Evolutionary conservation across 2,797 vertebrate species (phyloP).

Genomic region (Diplodus puntazzo): DNA sequence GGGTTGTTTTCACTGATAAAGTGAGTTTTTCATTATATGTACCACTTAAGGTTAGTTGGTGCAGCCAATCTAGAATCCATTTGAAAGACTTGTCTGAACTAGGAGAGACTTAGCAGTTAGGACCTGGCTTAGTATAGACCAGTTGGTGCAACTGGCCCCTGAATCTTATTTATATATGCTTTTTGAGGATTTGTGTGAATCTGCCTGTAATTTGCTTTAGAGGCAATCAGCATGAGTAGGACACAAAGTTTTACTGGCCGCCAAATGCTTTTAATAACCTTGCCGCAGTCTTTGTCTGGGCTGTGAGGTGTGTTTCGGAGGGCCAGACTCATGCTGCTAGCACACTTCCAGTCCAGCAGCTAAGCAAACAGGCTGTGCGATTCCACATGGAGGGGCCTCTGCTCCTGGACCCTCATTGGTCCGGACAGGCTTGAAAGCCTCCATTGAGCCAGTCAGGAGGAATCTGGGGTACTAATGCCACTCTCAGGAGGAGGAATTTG

Average conservation of each 20-base stretch:
- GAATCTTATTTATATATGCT: background rate
- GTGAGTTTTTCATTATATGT: no score
- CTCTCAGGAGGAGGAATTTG: conserved; percentile 80
- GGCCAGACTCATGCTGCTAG: conserved; percentile 46
- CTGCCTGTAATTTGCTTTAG: conserved; percentile 5
- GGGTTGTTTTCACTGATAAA: no score
- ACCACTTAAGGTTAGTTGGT: no score
- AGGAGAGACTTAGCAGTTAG: no score
- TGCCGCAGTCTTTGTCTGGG: conserved; percentile 16
- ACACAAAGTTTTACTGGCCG: conserved; percentile 29
- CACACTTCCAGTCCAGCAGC: conserved; percentile 76
- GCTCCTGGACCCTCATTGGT: conserved; percentile 79
- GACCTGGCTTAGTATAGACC: no score
- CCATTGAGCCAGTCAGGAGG: conserved; percentile 79
- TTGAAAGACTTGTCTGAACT: no score
- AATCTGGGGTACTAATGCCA: conserved; percentile 75
- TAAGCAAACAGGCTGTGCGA: conserved; percentile 83
- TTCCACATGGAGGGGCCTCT: conserved; percentile 71
- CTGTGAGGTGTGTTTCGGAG: conserved; percentile 34
- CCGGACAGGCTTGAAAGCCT: conserved; percentile 77
- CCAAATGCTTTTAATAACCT: conserved; percentile 53
- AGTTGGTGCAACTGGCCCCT: background rate
- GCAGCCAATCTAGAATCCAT: no score
- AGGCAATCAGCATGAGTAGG: background rate
- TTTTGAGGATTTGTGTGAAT: background rate